phyloP scores from a whole-genome alignment of 2,888 invertebrate genomes.

The Girardia tigrina region DNA sequence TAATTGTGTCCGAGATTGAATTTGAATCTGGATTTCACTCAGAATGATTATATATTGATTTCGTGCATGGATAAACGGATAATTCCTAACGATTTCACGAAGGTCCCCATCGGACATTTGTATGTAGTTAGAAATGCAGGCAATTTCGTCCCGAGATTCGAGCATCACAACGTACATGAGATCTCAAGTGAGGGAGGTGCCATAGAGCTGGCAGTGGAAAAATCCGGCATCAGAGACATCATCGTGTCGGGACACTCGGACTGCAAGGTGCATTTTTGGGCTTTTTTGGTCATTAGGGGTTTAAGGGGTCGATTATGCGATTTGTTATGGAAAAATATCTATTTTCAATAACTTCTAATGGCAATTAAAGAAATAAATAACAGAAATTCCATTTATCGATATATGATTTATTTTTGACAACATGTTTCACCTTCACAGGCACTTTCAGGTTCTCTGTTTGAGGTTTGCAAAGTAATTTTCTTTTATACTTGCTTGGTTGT shows the following conservation, averaged over 20 bases:
- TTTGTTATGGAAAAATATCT: too few species aligned
- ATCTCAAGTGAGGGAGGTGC: conserved; percentile 89
- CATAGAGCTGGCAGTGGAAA: conserved; percentile 77
- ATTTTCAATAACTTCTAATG: too few species aligned
- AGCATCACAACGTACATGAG: conserved; percentile 65
- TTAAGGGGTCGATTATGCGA: too few species aligned
- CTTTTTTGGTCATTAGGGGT: too few species aligned
- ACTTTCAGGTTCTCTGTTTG: too few species aligned
- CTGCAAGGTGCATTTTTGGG: too few species aligned
- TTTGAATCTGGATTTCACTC: not conserved
- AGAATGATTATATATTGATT: conserved; percentile 59
- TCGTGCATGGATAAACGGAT: conserved; percentile 95
- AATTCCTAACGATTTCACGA: conserved; percentile 83
- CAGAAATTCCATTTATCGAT: too few species aligned
- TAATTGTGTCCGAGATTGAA: not conserved
- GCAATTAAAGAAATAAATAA: too few species aligned
- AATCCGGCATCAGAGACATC: conserved; percentile 75
- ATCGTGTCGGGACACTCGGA: conserved; percentile 94
- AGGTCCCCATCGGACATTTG: conserved; percentile 90
- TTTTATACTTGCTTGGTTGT: too few species aligned
- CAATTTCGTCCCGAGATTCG: conserved; percentile 79
- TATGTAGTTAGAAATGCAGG: conserved; percentile 89
- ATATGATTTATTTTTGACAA: too few species aligned
- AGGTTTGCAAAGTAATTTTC: too few species aligned
- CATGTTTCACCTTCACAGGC: too few species aligned